Conservation (phyloP, 1,140 invertebrate species). For the Rhopalosiphum maidis region DNA sequence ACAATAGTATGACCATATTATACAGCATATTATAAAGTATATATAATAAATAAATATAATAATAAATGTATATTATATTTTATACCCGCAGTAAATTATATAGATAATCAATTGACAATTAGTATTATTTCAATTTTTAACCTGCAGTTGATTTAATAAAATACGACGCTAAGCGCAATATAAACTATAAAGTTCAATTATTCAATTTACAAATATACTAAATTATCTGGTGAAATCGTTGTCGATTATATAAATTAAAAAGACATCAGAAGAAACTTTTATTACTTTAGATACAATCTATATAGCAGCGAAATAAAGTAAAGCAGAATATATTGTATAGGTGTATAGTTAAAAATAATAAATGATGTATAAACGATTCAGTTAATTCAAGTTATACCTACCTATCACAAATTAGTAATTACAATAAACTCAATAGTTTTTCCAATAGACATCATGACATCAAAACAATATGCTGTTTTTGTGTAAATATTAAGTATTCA, state of each 20-base stretch:
- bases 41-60: neutral
- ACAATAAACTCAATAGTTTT: neutral
- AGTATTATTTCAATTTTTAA: neutral
- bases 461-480: neutral
- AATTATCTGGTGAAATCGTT: neutral
- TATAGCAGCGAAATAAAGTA: neutral
- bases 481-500: neutral
- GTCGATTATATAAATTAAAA: neutral
- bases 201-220: too few species aligned
- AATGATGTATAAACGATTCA: neutral
- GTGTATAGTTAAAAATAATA: neutral
- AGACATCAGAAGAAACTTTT: neutral
- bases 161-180: neutral
- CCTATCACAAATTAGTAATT: too few species aligned
- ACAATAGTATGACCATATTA: neutral
- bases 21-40: neutral
- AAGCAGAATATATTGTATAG: neutral
- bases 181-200: neutral
- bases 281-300: neutral
- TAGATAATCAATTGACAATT: neutral
- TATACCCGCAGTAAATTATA: neutral
- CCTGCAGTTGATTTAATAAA: neutral
- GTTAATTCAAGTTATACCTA: too few species aligned
- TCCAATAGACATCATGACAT: neutral
- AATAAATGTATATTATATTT: neutral